phyloP scores from a whole-genome alignment of 2,888 invertebrate species.

The Eupeodes luniger region DNA sequence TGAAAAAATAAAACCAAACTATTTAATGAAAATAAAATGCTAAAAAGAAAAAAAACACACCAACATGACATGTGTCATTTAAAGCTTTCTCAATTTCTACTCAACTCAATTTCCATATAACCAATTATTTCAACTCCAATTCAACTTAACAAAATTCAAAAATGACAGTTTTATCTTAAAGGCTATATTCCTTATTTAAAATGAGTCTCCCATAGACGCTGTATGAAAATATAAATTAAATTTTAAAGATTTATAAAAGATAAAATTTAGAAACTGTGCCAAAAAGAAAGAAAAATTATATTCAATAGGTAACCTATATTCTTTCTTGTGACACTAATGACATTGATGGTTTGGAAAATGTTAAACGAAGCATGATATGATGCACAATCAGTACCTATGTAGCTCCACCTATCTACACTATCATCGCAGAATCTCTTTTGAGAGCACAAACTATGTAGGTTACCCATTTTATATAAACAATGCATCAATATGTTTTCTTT shows the following conservation, averaged over 20 bases:
- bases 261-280: neutral
- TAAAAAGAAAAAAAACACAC: too few species aligned
- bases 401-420: neutral
- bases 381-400: conserved; percentile 7
- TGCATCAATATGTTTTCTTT: conserved; percentile 1
- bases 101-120: too few species aligned
- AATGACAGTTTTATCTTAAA: too few species aligned
- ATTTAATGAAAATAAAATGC: too few species aligned
- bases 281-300: neutral
- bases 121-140: too few species aligned
- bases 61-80: too few species aligned
- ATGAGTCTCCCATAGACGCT: too few species aligned
- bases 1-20: too few species aligned
- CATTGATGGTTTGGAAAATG: conserved; percentile 21
- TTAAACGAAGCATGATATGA: conserved; percentile 25
- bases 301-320: conserved; percentile 18
- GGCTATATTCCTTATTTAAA: too few species aligned
- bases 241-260: neutral
- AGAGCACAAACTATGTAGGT: conserved; percentile 32
- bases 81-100: too few species aligned
- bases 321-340: conserved; percentile 34
- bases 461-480: conserved; percentile 17
- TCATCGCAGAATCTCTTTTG: neutral
- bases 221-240: too few species aligned
- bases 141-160: too few species aligned